Percentiles rank a stretch among this genome's conserved stretches.
These are phyloP conservation scores for Benitochromis conjunctus DNA, from an alignment of 2,113 vertebrate species.

Conservation along the genomic window DNA sequence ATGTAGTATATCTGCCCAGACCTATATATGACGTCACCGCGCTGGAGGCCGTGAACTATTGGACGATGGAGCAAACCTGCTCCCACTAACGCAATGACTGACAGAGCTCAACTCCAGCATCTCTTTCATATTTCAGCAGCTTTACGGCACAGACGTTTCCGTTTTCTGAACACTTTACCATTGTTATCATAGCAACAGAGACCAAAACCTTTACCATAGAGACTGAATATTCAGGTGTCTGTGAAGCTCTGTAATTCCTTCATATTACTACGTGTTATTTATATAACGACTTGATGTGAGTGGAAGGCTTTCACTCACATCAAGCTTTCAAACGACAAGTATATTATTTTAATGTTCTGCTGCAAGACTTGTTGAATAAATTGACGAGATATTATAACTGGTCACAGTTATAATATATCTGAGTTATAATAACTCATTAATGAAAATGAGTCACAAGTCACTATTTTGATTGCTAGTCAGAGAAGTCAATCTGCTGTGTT, in stretches of 20 bases:
- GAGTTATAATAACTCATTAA: background rate
- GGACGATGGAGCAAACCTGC: background rate
- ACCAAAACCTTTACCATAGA: background rate
- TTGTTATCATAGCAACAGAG: background rate
- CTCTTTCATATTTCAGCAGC: background rate
- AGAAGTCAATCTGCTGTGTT: background rate
- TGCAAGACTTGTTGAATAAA: background rate
- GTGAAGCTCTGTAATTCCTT: background rate
- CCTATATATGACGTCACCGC: background rate
- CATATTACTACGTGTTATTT: background rate
- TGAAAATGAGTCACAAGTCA: background rate
- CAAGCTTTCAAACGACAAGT: background rate
- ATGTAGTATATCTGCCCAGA: background rate
- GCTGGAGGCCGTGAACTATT: background rate
- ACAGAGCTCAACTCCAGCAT: background rate
- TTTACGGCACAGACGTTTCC: background rate
- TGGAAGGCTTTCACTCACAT: background rate
- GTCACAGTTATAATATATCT: too few relatives aligned
- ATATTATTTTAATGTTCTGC: background rate
- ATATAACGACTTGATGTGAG: background rate
- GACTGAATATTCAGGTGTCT: background rate
- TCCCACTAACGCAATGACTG: background rate
- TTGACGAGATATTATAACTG: too few relatives aligned
- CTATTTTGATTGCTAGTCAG: background rate
- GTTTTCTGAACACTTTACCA: background rate